phyloP scores from a whole-genome alignment of 2,113 vertebrate species.

The Rhynchomys soricoides region DNA sequence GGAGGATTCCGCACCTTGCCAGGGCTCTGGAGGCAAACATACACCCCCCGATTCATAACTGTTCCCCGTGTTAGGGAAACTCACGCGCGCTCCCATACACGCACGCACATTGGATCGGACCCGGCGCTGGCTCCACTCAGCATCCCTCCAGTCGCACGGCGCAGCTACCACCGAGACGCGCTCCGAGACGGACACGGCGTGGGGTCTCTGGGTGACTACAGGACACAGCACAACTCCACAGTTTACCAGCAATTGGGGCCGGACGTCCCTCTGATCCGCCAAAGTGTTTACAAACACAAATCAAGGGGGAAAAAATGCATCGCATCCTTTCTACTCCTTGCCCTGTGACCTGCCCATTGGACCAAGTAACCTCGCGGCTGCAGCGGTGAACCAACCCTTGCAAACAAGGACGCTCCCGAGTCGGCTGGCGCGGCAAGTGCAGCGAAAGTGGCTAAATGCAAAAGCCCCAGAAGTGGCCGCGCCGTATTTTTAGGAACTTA shows the following conservation, averaged over 20 bases:
- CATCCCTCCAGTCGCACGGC: constrained; percentile 73
- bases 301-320: constrained; percentile 34
- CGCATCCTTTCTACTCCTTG: constrained; percentile 66
- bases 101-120: constrained; percentile 69
- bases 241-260: constrained; percentile 56
- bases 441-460: constrained; percentile 75
- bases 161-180: constrained; percentile 71
- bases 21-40: constrained; percentile 80
- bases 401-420: constrained; percentile 73
- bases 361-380: constrained; percentile 67
- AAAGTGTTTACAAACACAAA: constrained; percentile 77
- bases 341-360: constrained; percentile 72
- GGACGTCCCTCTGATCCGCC: constrained; percentile 67
- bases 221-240: constrained; percentile 65
- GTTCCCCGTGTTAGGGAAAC: constrained; percentile 72
- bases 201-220: constrained; percentile 53
- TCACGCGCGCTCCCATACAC: constrained; percentile 76
- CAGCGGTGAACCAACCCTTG: constrained; percentile 70
- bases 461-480: constrained; percentile 80
- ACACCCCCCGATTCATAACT: constrained; percentile 81
- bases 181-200: constrained; percentile 64
- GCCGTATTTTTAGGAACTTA: constrained; percentile 92
- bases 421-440: constrained; percentile 79
- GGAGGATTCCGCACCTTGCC: constrained; percentile 76
- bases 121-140: constrained; percentile 67